phyloP scores from a whole-genome alignment of 23 tunicate species.

The Phallusia fumigata region DNA sequence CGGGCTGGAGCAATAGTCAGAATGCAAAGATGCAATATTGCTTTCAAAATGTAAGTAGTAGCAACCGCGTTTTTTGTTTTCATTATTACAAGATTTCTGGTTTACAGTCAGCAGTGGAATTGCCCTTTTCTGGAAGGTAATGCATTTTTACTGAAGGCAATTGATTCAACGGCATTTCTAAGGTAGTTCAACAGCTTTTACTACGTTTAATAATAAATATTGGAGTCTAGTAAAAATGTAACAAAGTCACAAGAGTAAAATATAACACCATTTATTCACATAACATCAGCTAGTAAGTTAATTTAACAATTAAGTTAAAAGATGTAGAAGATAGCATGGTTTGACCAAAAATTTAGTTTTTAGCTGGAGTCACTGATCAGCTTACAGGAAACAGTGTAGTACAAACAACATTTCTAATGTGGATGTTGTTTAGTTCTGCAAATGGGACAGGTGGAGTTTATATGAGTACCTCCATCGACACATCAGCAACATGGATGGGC shows the following conservation, averaged over 20 bases:
- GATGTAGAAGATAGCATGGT: too few species aligned
- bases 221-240: too few species aligned
- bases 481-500: not conserved
- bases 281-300: too few species aligned
- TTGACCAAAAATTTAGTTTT: too few species aligned
- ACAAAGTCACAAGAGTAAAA: too few species aligned
- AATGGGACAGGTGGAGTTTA: not conserved
- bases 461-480: not conserved
- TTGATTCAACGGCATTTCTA: slow-evolving; percentile 9
- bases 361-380: too few species aligned
- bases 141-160: slow-evolving; percentile 14
- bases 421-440: not conserved
- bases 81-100: not conserved
- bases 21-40: slow-evolving; percentile 16
- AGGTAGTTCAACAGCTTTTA: too few species aligned
- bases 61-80: not conserved
- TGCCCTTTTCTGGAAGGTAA: slow-evolving; percentile 34
- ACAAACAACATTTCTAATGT: not conserved
- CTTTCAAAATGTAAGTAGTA: slow-evolving; percentile 4
- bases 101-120: slow-evolving; percentile 51
- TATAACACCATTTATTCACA: too few species aligned
- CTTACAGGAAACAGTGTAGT: too few species aligned
- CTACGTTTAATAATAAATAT: too few species aligned
- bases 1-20: not conserved
- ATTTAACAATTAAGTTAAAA: too few species aligned